phyloP scores from a whole-genome alignment of 2,888 invertebrate genomes.

The Brachynemurus nebulosus region DNA sequence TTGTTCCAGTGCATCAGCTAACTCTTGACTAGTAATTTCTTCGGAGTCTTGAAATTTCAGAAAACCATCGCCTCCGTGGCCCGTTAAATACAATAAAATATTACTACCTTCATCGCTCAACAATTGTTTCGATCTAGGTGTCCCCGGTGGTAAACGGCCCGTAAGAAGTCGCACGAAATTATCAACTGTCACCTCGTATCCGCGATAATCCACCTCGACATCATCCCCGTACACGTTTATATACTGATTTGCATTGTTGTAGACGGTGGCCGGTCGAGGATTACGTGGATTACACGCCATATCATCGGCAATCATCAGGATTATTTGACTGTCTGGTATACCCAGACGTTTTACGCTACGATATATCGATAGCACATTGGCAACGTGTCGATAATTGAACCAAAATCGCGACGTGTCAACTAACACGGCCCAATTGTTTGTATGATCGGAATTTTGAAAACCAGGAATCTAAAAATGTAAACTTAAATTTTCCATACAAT shows the following conservation, averaged over 20 bases:
- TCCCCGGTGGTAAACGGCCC: constrained; percentile 81
- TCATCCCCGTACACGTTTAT: constrained; percentile 99
- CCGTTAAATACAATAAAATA: constrained; percentile 88
- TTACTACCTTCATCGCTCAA: constrained; percentile 95
- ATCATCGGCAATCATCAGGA: constrained; percentile 98
- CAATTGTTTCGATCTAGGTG: constrained; percentile 87
- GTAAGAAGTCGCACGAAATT: constrained; percentile 95
- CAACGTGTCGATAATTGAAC: constrained; percentile 99
- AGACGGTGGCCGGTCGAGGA: constrained; percentile 93
- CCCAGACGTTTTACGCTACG: constrained; percentile 94
- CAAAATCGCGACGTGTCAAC: constrained; percentile 98
- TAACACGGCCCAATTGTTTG: constrained; percentile 98
- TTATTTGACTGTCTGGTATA: constrained; percentile 98
- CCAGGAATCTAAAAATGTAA: background rate
- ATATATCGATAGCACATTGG: constrained; percentile 96
- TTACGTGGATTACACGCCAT: constrained; percentile 99
- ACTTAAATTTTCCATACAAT: too few species aligned
- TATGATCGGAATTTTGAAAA: constrained; percentile 52
- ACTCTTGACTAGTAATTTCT: constrained; percentile 94
- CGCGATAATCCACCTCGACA: constrained; percentile 96
- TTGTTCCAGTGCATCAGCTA: constrained; percentile 97
- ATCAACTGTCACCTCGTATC: constrained; percentile 93
- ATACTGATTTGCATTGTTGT: constrained; percentile 94
- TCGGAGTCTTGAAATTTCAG: constrained; percentile 99
- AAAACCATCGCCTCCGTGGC: constrained; percentile 98